Percentiles rank a stretch among this genome's conserved stretches.
Evolutionary conservation across 2,888 invertebrate species (phyloP).

Genomic region (Yponomeuta plumbellus): DNA sequence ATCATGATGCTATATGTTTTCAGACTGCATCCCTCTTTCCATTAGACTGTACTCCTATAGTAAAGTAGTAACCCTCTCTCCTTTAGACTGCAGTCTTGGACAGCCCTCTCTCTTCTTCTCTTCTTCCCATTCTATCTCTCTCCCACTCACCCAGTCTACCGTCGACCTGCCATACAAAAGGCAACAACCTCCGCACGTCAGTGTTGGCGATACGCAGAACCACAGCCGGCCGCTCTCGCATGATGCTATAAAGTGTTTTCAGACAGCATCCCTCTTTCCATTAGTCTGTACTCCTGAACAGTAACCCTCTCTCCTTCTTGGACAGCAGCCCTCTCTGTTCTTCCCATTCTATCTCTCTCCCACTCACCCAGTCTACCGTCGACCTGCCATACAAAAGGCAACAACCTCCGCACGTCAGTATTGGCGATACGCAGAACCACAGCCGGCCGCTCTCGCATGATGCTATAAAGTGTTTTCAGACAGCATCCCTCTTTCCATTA

Average conservation of each 20-base stretch:
- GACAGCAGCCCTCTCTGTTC: too few species aligned
- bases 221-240: conserved; percentile 91
- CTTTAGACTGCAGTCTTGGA: not conserved
- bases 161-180: conserved; percentile 95
- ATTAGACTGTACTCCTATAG: too few species aligned
- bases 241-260: conserved; percentile 89
- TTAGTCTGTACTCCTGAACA: not conserved
- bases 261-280: conserved; percentile 80
- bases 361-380: conserved; percentile 81
- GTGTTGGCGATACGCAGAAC: conserved; percentile 77
- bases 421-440: conserved; percentile 77
- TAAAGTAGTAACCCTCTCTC: not conserved
- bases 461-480: conserved; percentile 88
- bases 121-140: too few species aligned
- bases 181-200: conserved; percentile 91
- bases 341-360: not conserved
- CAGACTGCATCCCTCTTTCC: too few species aligned
- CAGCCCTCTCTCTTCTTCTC: too few species aligned
- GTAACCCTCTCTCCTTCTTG: too few species aligned
- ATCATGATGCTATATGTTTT: too few species aligned
- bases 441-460: conserved; percentile 92
- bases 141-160: conserved; percentile 83
- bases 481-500: conserved; percentile 77
- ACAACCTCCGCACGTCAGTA: conserved; percentile 90
- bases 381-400: conserved; percentile 96